Conservation (phyloP, 2,888 invertebrate species). For the Gordius sp. region DNA sequence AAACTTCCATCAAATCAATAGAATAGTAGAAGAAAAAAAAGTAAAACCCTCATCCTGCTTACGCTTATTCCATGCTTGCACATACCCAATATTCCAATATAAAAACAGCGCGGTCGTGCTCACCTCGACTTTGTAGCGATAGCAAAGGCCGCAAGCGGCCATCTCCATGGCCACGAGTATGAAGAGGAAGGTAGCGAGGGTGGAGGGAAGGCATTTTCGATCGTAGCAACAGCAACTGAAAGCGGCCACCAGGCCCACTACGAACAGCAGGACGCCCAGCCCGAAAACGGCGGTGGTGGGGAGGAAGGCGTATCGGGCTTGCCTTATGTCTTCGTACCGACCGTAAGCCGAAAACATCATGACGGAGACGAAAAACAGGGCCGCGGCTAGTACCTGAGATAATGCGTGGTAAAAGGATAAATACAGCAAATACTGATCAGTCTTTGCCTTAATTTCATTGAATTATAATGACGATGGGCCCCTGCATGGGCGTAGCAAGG, state of each 20-base stretch:
- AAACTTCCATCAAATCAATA: too few species aligned
- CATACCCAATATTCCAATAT: too few species aligned
- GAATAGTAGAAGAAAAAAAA: too few species aligned
- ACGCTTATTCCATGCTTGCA: too few species aligned
- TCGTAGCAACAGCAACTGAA: conserved; percentile 7
- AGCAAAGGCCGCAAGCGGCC: neutral
- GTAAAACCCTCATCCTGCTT: too few species aligned
- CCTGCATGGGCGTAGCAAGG: too few species aligned
- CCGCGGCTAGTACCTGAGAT: neutral
- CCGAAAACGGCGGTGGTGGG: conserved; percentile 10
- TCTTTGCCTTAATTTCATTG: too few species aligned
- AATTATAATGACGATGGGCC: too few species aligned
- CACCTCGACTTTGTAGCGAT: neutral
- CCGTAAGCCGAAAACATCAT: neutral
- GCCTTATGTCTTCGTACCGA: neutral
- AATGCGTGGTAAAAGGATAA: too few species aligned
- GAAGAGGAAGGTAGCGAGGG: neutral
- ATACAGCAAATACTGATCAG: too few species aligned
- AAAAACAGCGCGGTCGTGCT: too few species aligned
- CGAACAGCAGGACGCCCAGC: neutral
- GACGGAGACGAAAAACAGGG: neutral
- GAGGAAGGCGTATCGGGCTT: neutral
- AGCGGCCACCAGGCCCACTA: neutral
- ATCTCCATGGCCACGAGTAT: neutral
- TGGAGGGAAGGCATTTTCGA: neutral